Evolutionary conservation across 2,888 invertebrate species (phyloP).

Genomic region (Leucophenga maculata): DNA sequence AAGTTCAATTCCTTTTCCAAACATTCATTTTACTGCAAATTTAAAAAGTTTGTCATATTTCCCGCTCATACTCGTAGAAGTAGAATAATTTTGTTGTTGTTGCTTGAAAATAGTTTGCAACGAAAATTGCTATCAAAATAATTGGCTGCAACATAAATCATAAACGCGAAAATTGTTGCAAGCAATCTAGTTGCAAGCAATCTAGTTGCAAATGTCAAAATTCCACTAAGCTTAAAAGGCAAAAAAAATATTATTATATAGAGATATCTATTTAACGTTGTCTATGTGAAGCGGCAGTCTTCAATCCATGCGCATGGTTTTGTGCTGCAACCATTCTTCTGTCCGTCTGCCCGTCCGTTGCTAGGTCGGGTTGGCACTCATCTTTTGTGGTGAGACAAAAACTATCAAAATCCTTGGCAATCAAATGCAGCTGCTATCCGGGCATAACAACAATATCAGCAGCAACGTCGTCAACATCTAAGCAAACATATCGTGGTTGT

Average conservation of each 20-base stretch:
- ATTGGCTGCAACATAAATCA: conserved; percentile 15
- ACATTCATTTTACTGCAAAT: background rate
- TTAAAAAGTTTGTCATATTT: too few relatives aligned
- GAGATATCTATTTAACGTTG: too few relatives aligned
- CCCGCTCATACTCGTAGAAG: too few relatives aligned
- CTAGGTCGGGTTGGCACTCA: background rate
- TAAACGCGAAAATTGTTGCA: conserved; percentile 8
- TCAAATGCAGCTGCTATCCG: conserved; percentile 38
- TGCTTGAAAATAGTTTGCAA: background rate
- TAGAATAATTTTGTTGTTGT: conserved; percentile 22
- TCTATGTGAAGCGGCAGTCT: too few relatives aligned
- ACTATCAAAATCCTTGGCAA: conserved; percentile 37
- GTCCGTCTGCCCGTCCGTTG: too few relatives aligned
- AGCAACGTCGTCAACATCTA: conserved; percentile 3
- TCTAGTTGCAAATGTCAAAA: too few relatives aligned
- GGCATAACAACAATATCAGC: conserved; percentile 21
- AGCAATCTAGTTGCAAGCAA: too few relatives aligned
- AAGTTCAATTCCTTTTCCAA: background rate
- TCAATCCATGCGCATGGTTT: too few relatives aligned
- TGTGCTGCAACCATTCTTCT: too few relatives aligned
- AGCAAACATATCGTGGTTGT: background rate
- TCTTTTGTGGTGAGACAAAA: conserved; percentile 37
- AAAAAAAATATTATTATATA: too few relatives aligned
- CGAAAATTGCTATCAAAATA: conserved; percentile 16
- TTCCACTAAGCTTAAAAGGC: too few relatives aligned